Conservation (phyloP, 2,797 vertebrate species). For the Scolopax bukidnonensis region DNA sequence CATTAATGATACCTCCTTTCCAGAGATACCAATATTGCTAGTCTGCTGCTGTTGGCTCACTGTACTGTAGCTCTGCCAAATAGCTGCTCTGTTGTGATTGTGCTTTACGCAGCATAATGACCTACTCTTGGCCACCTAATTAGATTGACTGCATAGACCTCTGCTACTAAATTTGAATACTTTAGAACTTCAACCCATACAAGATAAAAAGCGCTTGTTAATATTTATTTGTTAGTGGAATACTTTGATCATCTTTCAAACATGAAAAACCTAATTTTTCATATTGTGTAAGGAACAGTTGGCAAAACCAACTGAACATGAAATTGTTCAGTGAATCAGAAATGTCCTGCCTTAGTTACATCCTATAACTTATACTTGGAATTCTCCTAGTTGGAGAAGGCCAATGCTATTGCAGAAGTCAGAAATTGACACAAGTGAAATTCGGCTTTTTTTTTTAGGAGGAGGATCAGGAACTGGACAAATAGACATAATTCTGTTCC, state of each 20-base stretch:
- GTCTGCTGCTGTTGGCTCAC: background rate
- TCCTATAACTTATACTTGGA: background rate
- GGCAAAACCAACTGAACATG: background rate
- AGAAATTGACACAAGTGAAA: background rate
- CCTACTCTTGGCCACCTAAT: background rate
- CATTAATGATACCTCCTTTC: background rate
- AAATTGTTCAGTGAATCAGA: background rate
- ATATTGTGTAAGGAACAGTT: background rate
- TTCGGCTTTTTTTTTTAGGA: background rate
- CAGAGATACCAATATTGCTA: background rate
- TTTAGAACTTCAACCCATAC: background rate
- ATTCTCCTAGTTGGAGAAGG: background rate
- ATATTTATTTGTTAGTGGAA: background rate
- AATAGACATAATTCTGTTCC: background rate
- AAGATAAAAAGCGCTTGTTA: background rate
- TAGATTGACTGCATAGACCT: background rate
- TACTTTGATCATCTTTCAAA: background rate
- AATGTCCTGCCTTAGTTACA: background rate
- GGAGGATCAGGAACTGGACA: background rate
- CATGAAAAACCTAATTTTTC: background rate
- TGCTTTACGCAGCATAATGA: slow-evolving; percentile 2
- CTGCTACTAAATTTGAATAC: background rate
- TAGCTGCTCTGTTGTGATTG: background rate
- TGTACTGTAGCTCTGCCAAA: background rate
- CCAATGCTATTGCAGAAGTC: background rate